Evolutionary conservation across 2,797 vertebrate species (phyloP).

Genomic region (Siniperca obscura): DNA sequence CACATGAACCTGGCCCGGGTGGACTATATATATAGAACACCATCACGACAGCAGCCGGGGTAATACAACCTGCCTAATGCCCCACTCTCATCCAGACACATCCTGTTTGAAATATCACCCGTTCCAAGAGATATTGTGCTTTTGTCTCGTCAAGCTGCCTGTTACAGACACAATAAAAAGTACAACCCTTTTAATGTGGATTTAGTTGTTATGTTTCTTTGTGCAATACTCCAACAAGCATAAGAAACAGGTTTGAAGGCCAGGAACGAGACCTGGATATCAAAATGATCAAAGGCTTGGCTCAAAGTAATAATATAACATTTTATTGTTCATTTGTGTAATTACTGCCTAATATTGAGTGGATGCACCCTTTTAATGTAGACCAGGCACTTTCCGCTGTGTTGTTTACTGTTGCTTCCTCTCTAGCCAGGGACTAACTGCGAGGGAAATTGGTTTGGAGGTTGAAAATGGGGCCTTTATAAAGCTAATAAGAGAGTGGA

Average conservation of each 20-base stretch:
- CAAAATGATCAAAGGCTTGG: neutral
- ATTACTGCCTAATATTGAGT: neutral
- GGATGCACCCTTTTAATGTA: neutral
- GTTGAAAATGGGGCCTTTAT: constrained; percentile 22
- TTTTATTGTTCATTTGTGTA: neutral
- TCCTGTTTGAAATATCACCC: constrained; percentile 54
- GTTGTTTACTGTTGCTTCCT: constrained; percentile 20
- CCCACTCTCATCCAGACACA: constrained; percentile 25
- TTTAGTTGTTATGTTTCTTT: neutral
- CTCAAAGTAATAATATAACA: neutral
- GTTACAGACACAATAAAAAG: constrained; percentile 18
- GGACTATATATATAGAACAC: constrained; percentile 62
- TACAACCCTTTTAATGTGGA: neutral
- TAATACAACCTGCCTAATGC: constrained; percentile 50
- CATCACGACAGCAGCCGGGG: constrained; percentile 20
- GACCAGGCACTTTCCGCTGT: neutral
- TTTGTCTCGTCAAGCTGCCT: constrained; percentile 11
- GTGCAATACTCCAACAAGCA: neutral
- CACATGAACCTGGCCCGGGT: constrained; percentile 20
- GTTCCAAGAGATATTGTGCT: constrained; percentile 19
- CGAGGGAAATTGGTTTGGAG: constrained; percentile 35
- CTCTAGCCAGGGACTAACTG: neutral
- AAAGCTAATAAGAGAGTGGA: constrained; percentile 30
- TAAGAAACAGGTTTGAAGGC: constrained; percentile 20
- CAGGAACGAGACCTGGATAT: neutral